A percentile compares a stretch with the other conserved stretches of the same genome.
Evolutionary conservation across 2,888 invertebrate species (phyloP).

Genomic region (Diarsia brunnea): DNA sequence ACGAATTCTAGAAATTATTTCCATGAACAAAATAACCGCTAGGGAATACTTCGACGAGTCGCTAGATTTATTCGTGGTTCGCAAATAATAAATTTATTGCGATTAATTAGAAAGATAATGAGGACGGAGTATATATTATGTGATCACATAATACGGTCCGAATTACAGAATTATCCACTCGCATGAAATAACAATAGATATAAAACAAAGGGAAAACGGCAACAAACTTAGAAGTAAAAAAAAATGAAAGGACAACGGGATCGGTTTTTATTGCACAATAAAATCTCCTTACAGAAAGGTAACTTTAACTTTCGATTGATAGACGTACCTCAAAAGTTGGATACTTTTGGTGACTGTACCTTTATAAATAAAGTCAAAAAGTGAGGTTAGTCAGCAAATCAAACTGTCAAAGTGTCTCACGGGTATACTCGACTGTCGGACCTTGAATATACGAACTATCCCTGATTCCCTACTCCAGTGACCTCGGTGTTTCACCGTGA

Average conservation of each 20-base stretch:
- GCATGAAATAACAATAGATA: conserved; percentile 1
- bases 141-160: conserved; percentile 29
- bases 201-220: background rate
- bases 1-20: conserved; percentile 10
- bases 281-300: conserved; percentile 20
- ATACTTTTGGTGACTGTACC: conserved; percentile 38
- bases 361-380: conserved; percentile 56
- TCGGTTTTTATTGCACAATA: conserved; percentile 12
- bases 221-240: background rate
- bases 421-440: conserved; percentile 53
- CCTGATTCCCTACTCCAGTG: conserved; percentile 74
- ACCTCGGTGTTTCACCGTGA: conserved; percentile 79
- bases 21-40: conserved; percentile 14
- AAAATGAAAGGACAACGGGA: background rate
- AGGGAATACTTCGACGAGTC: conserved; percentile 32
- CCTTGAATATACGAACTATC: conserved; percentile 76
- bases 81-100: conserved; percentile 49
- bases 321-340: conserved; percentile 36
- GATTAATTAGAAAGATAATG: conserved; percentile 61
- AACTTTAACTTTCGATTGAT: conserved; percentile 37
- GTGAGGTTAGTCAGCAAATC: conserved; percentile 56
- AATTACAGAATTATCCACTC: conserved; percentile 13
- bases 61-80: conserved; percentile 20
- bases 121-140: conserved; percentile 37
- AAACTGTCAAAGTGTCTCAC: conserved; percentile 59